phyloP scores from a whole-genome alignment of 2,888 invertebrate species.

The Lepidocyrtinus sp. region DNA sequence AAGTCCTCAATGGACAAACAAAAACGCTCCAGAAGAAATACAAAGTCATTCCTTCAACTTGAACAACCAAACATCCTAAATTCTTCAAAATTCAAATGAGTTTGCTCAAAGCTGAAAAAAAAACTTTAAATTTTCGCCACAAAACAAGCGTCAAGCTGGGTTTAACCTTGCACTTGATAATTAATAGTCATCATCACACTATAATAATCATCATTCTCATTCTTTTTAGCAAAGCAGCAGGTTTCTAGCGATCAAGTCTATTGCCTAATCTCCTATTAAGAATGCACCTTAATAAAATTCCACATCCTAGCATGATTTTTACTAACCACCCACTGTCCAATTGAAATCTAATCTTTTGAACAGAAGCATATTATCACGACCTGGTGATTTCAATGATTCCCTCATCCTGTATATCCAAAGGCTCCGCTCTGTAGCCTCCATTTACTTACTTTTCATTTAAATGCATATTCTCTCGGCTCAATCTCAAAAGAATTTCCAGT shows the following conservation, averaged over 20 bases:
- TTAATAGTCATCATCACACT: slow-evolving; percentile 48
- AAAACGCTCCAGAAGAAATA: too few species aligned
- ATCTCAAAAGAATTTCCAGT: background rate
- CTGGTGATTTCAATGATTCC: slow-evolving; percentile 14
- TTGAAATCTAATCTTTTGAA: slow-evolving; percentile 56
- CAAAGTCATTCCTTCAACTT: too few species aligned
- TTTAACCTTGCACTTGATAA: slow-evolving; percentile 60
- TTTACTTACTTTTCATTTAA: background rate
- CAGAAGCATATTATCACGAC: slow-evolving; percentile 47
- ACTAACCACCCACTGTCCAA: slow-evolving; percentile 55
- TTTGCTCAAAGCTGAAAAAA: background rate
- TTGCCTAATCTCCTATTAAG: too few species aligned
- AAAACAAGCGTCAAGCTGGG: slow-evolving; percentile 46
- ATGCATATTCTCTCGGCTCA: background rate
- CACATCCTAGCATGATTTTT: too few species aligned
- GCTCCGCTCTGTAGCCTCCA: background rate
- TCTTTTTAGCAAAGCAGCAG: too few species aligned
- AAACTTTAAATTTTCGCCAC: background rate
- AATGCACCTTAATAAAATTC: slow-evolving; percentile 18
- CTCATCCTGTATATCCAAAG: too few species aligned
- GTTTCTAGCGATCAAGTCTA: too few species aligned
- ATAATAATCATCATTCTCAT: slow-evolving; percentile 29
- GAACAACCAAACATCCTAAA: too few species aligned
- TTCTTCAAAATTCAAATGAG: background rate
- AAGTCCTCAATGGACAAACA: too few species aligned